Conservation (phyloP, 2,797 vertebrate genomes). For the Tenualosa thibaudeaui region DNA sequence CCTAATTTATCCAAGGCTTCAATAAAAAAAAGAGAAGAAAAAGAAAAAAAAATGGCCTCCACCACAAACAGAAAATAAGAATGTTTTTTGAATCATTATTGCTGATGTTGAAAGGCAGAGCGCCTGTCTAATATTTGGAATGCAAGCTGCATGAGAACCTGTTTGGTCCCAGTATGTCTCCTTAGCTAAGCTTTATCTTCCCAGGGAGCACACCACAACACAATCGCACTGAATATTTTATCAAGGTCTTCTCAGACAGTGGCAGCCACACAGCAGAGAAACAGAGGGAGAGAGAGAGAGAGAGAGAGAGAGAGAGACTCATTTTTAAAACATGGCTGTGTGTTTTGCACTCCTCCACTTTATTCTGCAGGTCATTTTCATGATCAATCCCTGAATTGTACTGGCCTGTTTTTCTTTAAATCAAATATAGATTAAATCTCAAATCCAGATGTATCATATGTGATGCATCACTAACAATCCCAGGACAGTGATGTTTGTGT, state of each 20-base stretch:
- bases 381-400: neutral
- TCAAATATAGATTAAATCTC: conserved; percentile 11
- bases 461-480: neutral
- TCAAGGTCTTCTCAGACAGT: conserved; percentile 43
- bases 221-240: conserved; percentile 56
- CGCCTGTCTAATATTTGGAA: conserved; percentile 16
- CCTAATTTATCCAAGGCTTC: conserved; percentile 67
- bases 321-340: conserved; percentile 32
- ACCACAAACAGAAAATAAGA: conserved; percentile 16
- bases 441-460: neutral
- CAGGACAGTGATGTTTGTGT: neutral
- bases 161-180: neutral
- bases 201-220: conserved; percentile 30
- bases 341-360: neutral
- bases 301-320: conserved; percentile 19
- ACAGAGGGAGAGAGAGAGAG: neutral
- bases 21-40: conserved; percentile 48
- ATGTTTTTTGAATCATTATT: conserved; percentile 22
- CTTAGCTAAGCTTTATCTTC: neutral
- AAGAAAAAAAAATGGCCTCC: conserved; percentile 14
- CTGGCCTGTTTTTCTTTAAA: neutral
- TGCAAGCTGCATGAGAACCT: conserved; percentile 18
- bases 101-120: conserved; percentile 5
- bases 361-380: conserved; percentile 27
- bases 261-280: conserved; percentile 34